Conservation (phyloP, 2,888 invertebrate genomes). For the Panzeria rudis region DNA sequence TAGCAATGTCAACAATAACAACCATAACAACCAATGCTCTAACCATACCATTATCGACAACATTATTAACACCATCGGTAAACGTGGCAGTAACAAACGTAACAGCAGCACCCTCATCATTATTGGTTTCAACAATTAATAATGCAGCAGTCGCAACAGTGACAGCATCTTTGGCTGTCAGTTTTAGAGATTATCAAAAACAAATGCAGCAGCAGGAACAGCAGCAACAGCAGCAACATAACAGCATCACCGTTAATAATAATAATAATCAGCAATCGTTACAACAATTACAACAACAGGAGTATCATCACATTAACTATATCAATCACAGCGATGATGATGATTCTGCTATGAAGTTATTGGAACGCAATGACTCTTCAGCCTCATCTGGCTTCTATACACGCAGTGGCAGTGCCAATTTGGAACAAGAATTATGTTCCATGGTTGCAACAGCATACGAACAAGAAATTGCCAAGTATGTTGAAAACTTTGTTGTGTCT, state of each 20-base stretch:
- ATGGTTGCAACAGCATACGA: constrained; percentile 81
- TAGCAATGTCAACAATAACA: constrained; percentile 57
- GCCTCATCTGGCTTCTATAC: constrained; percentile 74
- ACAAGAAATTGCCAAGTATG: constrained; percentile 80
- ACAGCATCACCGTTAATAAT: neutral
- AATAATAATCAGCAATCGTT: constrained; percentile 45
- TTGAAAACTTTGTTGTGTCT: constrained; percentile 60
- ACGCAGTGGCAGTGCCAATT: constrained; percentile 76
- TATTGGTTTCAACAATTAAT: constrained; percentile 58
- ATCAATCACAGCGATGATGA: constrained; percentile 71
- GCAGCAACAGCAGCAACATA: constrained; percentile 56
- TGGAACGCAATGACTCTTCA: constrained; percentile 77
- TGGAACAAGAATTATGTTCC: constrained; percentile 81
- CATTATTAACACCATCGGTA: constrained; percentile 65
- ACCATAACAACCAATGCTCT: constrained; percentile 55
- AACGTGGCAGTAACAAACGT: constrained; percentile 16
- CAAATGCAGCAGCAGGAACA: constrained; percentile 47
- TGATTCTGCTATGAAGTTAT: constrained; percentile 79
- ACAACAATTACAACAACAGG: constrained; percentile 74
- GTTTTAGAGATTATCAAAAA: constrained; percentile 51
- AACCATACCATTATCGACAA: constrained; percentile 64
- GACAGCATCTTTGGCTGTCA: constrained; percentile 43
- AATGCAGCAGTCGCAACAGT: constrained; percentile 37
- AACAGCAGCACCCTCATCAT: constrained; percentile 55
- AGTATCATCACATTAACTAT: constrained; percentile 65